phyloP scores from a whole-genome alignment of 1,140 invertebrate genomes.

The Dufourea novaeangliae region DNA sequence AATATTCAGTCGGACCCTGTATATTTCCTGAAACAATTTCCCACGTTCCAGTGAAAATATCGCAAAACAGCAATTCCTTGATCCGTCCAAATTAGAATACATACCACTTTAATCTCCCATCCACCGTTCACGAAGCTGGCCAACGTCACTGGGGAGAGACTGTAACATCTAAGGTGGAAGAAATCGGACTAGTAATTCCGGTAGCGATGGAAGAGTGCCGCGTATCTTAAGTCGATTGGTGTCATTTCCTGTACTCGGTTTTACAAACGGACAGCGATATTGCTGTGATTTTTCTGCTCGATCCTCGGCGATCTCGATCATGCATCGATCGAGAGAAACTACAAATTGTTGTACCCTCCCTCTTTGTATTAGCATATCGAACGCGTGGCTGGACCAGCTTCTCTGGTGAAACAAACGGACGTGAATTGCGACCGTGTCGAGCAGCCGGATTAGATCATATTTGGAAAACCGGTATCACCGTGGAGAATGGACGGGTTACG shows the following conservation, averaged over 20 bases:
- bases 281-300: too few species aligned
- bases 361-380: constrained; percentile 48
- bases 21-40: too few species aligned
- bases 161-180: constrained; percentile 36
- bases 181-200: constrained; percentile 52
- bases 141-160: constrained; percentile 43
- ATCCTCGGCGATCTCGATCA: constrained; percentile 21
- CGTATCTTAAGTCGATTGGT: constrained; percentile 51
- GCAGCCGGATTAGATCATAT: constrained; percentile 60
- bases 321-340: neutral
- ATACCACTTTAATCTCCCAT: constrained; percentile 20
- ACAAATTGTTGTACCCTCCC: constrained; percentile 47
- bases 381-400: constrained; percentile 18
- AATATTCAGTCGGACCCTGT: too few species aligned
- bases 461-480: constrained; percentile 51
- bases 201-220: constrained; percentile 17
- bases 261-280: constrained; percentile 46
- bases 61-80: too few species aligned
- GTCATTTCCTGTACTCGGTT: constrained; percentile 34
- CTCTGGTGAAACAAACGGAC: constrained; percentile 21
- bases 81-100: too few species aligned
- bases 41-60: too few species aligned
- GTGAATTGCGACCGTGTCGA: constrained; percentile 23
- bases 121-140: constrained; percentile 23
- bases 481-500: neutral